A percentile compares a stretch with the other conserved stretches of the same genome.
Evolutionary conservation across 2,888 invertebrate genomes (phyloP).

Genomic region (Ennomos quercinarius): DNA sequence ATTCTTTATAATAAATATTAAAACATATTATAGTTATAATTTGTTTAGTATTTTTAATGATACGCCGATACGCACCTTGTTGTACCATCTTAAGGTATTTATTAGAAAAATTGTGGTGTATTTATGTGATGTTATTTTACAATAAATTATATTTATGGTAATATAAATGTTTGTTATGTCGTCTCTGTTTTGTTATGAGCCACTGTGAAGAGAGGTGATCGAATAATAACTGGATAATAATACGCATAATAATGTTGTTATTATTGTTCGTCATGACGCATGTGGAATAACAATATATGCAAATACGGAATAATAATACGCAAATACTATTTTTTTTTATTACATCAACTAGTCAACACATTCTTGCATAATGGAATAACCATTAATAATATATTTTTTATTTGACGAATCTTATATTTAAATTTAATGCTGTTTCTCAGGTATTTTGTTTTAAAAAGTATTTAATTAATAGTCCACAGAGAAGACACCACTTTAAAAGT

Average conservation of each 20-base stretch:
- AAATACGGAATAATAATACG: neutral
- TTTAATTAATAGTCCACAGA: no score
- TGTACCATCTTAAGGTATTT: conserved; percentile 14
- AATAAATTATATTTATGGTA: conserved; percentile 32
- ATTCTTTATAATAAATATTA: no score
- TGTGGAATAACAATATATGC: neutral
- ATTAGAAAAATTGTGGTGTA: conserved; percentile 31
- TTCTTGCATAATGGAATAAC: no score
- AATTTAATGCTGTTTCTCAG: no score
- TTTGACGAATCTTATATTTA: no score
- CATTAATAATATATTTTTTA: no score
- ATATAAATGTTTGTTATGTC: conserved; percentile 40
- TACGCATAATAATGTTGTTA: conserved; percentile 2
- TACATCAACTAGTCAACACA: no score
- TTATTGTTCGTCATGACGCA: neutral
- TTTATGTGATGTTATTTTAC: conserved; percentile 36
- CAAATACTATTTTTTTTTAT: no score
- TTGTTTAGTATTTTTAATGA: neutral
- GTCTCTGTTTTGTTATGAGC: conserved; percentile 19
- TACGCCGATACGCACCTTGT: conserved; percentile 7
- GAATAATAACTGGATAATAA: conserved; percentile 27
- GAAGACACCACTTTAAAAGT: no score
- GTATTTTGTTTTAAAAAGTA: no score
- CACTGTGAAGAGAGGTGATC: conserved; percentile 26
- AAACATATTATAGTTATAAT: no score